A percentile compares a stretch with the other conserved stretches of the same genome.
phyloP scores from a whole-genome alignment of 2,888 invertebrate species.

The Cryptops parisi region DNA sequence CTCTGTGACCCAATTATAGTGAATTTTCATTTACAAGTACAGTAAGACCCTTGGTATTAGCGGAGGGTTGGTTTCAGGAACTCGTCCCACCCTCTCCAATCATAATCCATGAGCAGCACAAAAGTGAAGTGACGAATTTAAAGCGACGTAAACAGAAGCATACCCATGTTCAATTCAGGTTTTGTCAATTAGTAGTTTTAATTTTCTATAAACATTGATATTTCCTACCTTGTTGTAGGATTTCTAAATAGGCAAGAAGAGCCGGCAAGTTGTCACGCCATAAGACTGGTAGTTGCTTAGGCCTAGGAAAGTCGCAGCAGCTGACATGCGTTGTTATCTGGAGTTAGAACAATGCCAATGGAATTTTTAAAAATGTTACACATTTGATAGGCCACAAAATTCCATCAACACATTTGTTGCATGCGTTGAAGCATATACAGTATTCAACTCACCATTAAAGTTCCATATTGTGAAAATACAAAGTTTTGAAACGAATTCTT shows the following conservation, averaged over 20 bases:
- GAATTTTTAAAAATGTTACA: not conserved
- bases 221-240: slow-evolving; percentile 9
- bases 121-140: not conserved
- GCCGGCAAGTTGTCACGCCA: slow-evolving; percentile 49
- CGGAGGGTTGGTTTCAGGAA: no score
- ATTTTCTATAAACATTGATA: no score
- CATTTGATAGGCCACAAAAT: not conserved
- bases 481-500: slow-evolving; percentile 23
- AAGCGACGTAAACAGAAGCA: not conserved
- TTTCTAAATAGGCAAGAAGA: slow-evolving; percentile 32
- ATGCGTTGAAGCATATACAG: no score
- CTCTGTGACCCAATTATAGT: no score
- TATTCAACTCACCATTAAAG: slow-evolving; percentile 21
- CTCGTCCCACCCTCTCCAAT: no score
- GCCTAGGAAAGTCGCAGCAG: slow-evolving; percentile 66
- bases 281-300: slow-evolving; percentile 48
- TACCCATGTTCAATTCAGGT: no score
- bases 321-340: slow-evolving; percentile 52
- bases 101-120: not conserved
- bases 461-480: slow-evolving; percentile 21
- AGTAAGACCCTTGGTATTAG: no score
- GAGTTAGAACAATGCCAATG: not conserved
- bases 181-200: no score
- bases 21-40: no score
- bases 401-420: not conserved